These are phyloP conservation scores for Brenthis ino DNA, from an alignment of 2,888 invertebrate genomes.

Conservation along the genomic window DNA sequence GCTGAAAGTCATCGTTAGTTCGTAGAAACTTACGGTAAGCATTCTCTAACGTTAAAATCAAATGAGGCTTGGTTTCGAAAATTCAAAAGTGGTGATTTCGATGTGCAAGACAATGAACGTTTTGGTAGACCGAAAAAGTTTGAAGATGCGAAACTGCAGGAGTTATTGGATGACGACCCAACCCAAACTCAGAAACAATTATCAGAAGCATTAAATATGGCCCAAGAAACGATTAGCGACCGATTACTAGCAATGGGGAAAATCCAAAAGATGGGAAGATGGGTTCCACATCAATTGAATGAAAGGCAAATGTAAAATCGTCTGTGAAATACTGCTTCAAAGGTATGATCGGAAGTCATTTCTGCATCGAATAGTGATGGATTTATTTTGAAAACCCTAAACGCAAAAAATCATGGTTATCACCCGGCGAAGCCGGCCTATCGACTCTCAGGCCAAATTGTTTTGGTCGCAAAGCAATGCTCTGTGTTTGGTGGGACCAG, in stretches of 20 bases:
- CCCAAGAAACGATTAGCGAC: background rate
- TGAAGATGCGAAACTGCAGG: constrained; percentile 6
- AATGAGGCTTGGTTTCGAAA: background rate
- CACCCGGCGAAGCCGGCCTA: constrained; percentile 23
- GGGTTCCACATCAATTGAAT: constrained; percentile 1
- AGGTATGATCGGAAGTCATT: background rate
- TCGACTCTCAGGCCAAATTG: constrained; percentile 31
- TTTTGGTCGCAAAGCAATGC: constrained; percentile 24
- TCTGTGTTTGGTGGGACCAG: constrained; percentile 25
- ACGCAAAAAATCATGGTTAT: constrained; percentile 17
- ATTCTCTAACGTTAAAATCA: background rate
- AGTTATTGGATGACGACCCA: constrained; percentile 6
- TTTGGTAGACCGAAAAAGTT: no score
- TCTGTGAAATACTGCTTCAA: background rate
- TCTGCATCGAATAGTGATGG: background rate
- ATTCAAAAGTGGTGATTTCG: constrained; percentile 15
- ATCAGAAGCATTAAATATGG: constrained; percentile 1
- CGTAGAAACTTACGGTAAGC: constrained; percentile 6
- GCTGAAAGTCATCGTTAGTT: background rate
- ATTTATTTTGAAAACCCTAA: constrained; percentile 7
- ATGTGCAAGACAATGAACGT: background rate
- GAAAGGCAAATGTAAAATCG: background rate
- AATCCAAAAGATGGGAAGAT: background rate
- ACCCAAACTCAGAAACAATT: background rate
- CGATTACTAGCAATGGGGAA: background rate